These are phyloP conservation scores for Sander vitreus DNA, from an alignment of 2,113 vertebrate genomes.

Conservation along the genomic window DNA sequence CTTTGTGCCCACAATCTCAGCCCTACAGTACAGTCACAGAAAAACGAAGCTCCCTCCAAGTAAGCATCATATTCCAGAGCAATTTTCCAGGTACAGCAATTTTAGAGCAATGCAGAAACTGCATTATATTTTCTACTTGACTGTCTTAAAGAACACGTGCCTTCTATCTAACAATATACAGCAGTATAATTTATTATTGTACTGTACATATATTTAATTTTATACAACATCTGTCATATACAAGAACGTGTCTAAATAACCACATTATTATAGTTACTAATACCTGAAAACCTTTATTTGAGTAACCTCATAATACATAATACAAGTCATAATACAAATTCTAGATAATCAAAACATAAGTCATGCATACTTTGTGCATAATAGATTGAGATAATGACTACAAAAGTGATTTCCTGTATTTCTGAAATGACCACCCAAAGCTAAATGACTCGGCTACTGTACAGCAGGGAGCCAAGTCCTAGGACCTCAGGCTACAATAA, in stretches of 20 bases:
- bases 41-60: conserved; percentile 2
- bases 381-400: conserved; percentile 5
- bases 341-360: neutral
- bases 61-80: conserved; percentile 4
- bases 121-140: neutral
- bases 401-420: conserved; percentile 34
- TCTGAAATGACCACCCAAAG: conserved; percentile 27
- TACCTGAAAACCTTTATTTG: neutral
- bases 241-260: neutral
- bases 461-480: conserved; percentile 45
- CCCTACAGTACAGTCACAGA: neutral
- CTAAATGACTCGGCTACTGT: conserved; percentile 61
- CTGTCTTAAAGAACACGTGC: neutral
- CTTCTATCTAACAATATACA: neutral
- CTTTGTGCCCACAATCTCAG: neutral
- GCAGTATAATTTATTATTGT: neutral
- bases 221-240: neutral
- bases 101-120: conserved; percentile 9
- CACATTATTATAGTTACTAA: neutral
- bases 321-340: neutral
- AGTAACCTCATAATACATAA: neutral
- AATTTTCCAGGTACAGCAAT: conserved; percentile 10
- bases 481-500: conserved; percentile 49
- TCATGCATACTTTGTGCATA: neutral
- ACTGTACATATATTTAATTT: neutral